These are phyloP conservation scores for Eufriesea mexicana DNA, from an alignment of 1,140 invertebrate species.

Conservation along the genomic window DNA sequence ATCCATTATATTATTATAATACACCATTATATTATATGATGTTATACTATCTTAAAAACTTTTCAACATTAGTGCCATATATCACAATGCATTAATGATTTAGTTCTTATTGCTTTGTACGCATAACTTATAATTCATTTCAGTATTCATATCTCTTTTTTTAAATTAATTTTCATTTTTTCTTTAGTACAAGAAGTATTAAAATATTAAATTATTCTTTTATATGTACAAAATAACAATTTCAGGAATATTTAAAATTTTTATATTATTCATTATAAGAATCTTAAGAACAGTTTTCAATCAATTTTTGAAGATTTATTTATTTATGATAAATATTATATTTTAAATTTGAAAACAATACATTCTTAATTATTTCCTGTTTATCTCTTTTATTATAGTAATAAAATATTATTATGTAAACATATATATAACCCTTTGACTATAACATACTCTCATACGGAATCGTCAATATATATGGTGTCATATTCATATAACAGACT, in stretches of 20 bases:
- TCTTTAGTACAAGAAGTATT: neutral
- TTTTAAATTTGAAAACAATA: neutral
- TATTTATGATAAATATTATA: neutral
- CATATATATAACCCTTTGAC: neutral
- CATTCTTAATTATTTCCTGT: neutral
- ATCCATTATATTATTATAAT: neutral
- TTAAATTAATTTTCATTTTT: neutral
- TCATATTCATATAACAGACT: too few relatives aligned
- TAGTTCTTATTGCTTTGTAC: neutral
- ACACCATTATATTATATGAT: neutral
- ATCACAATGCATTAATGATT: neutral
- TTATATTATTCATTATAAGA: neutral
- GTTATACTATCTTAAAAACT: conserved; percentile 1
- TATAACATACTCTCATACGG: too few relatives aligned
- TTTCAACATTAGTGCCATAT: too few relatives aligned
- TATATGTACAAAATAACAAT: neutral
- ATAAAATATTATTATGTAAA: neutral
- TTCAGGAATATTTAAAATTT: neutral
- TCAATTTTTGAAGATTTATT: neutral
- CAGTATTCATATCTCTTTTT: neutral
- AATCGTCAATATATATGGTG: too few relatives aligned
- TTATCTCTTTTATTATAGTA: neutral
- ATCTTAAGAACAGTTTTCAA: neutral
- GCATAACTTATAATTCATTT: conserved; percentile 1
- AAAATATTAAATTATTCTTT: neutral